A percentile compares a stretch with the other conserved stretches of the same genome.
Evolutionary conservation across 1,140 invertebrate species (phyloP).

Genomic region (Oppia nitens): DNA sequence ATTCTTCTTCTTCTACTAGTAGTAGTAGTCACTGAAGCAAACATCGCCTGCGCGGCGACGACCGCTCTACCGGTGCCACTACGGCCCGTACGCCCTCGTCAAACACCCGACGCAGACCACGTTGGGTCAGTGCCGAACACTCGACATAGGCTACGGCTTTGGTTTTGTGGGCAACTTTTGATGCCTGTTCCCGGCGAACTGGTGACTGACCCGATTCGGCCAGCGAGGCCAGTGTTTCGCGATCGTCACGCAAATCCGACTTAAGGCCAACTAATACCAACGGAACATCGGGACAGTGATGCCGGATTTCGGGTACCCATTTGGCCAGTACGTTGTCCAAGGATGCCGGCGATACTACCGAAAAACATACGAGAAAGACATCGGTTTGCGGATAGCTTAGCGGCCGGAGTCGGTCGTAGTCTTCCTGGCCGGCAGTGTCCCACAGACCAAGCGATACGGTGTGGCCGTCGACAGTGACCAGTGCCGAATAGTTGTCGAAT

Average conservation of each 20-base stretch:
- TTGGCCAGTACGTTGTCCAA: conserved; percentile 90
- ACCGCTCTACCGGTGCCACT: no score
- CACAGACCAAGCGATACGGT: conserved; percentile 86
- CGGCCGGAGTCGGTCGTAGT: conserved; percentile 84
- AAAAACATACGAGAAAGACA: conserved; percentile 96
- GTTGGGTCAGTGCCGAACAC: conserved; percentile 89
- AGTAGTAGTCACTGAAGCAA: no score
- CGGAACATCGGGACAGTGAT: conserved; percentile 42
- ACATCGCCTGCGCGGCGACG: no score
- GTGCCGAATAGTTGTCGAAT: conserved; percentile 97
- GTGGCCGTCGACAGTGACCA: conserved; percentile 98
- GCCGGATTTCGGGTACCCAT: conserved; percentile 61
- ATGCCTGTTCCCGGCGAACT: conserved; percentile 88
- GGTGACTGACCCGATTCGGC: conserved; percentile 44
- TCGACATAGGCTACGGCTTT: conserved; percentile 86
- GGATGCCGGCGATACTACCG: conserved; percentile 90
- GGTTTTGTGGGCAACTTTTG: conserved; percentile 97
- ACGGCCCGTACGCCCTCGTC: conserved; percentile 37
- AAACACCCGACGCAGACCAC: conserved; percentile 88
- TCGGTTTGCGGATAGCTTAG: conserved; percentile 95
- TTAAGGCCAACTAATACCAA: conserved; percentile 43
- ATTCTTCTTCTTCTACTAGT: no score
- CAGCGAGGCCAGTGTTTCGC: conserved; percentile 28
- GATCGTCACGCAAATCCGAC: conserved; percentile 87
- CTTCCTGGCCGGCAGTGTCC: conserved; percentile 88